These are phyloP conservation scores for Ammodytes marinus DNA, from an alignment of 2,113 vertebrate species.

Conservation along the genomic window DNA sequence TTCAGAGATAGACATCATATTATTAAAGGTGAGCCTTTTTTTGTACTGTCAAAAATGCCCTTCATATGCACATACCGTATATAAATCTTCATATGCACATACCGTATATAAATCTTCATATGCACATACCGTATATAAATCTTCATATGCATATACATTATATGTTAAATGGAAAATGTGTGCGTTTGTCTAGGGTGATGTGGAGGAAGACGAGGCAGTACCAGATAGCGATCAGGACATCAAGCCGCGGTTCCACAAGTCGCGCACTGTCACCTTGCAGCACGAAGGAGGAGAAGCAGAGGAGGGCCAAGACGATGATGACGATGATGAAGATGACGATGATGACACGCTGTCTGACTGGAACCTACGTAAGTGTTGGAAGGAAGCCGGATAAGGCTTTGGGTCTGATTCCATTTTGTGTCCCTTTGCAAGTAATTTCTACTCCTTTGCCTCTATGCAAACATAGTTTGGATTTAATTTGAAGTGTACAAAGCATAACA, in stretches of 20 bases:
- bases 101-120: too few species aligned
- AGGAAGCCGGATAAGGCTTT: not conserved
- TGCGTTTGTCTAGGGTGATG: constrained; percentile 88
- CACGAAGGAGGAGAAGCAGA: constrained; percentile 91
- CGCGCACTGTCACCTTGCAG: constrained; percentile 93
- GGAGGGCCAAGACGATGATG: constrained; percentile 89
- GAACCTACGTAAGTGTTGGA: constrained; percentile 90
- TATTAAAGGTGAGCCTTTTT: constrained; percentile 89
- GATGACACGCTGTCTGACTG: constrained; percentile 93
- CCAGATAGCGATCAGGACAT: constrained; percentile 97
- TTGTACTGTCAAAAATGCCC: not conserved
- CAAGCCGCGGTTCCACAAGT: constrained; percentile 97
- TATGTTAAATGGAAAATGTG: not conserved
- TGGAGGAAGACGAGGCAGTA: constrained; percentile 93
- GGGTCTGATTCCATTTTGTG: not conserved
- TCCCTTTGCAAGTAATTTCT: not conserved
- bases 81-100: too few species aligned
- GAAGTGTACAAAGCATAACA: not conserved
- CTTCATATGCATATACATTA: too few species aligned
- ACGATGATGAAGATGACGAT: constrained; percentile 90
- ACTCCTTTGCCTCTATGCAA: not conserved
- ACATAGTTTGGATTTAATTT: not conserved
- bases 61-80: too few species aligned
- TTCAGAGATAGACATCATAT: constrained; percentile 96
- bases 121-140: too few species aligned